These are phyloP conservation scores for Drosophila formosana DNA, from an alignment of 2,888 invertebrate species.

Conservation along the genomic window DNA sequence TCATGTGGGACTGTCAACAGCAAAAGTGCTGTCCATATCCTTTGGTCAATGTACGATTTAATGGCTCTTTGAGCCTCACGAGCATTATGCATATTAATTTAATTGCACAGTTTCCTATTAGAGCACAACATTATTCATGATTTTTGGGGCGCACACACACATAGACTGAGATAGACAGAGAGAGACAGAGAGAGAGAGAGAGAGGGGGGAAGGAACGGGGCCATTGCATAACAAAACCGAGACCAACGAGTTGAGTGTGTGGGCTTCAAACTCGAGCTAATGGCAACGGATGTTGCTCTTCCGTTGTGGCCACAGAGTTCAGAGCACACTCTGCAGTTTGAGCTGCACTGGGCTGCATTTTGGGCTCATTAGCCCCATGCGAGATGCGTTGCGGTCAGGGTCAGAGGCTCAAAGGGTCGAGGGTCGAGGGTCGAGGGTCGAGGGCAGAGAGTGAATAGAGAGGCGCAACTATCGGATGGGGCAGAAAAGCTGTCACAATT, in stretches of 20 bases:
- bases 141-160: conserved; percentile 17
- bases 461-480: conserved; percentile 8
- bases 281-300: conserved; percentile 47
- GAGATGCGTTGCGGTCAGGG: conserved; percentile 15
- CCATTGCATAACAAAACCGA: conserved; percentile 18
- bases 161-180: no score
- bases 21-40: conserved; percentile 14
- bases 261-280: conserved; percentile 48
- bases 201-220: background rate
- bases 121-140: conserved; percentile 64
- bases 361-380: conserved; percentile 39
- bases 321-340: conserved; percentile 27
- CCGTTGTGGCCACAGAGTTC: conserved; percentile 22
- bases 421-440: background rate
- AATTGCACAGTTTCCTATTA: conserved; percentile 59
- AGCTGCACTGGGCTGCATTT: conserved; percentile 40
- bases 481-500: conserved; percentile 12
- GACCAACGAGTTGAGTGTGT: conserved; percentile 8
- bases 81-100: conserved; percentile 66
- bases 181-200: no score
- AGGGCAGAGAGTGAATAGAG: background rate
- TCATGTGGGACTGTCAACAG: background rate
- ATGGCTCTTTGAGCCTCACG: conserved; percentile 33
- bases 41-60: conserved; percentile 19
- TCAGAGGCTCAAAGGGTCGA: background rate